These are phyloP conservation scores for Fregata magnificens DNA, from an alignment of 2,113 vertebrate species.

Conservation along the genomic window DNA sequence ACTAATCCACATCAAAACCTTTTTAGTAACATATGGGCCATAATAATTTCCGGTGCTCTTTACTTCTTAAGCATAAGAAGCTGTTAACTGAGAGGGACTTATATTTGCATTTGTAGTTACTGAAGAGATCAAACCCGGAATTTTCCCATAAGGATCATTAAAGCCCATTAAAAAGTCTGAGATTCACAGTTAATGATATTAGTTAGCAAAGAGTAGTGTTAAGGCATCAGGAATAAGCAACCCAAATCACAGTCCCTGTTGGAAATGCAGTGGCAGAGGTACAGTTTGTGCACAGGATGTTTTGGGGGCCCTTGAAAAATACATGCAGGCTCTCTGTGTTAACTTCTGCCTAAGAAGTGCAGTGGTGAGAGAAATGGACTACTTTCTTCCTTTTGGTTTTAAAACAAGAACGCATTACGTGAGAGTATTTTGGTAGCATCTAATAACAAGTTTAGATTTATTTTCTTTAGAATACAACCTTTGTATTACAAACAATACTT, in stretches of 20 bases:
- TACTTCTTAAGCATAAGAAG: slow-evolving; percentile 4
- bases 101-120: not conserved
- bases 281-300: not conserved
- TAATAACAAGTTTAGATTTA: not conserved
- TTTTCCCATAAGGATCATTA: not conserved
- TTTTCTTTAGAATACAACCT: not conserved
- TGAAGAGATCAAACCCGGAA: not conserved
- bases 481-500: not conserved
- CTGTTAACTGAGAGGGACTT: slow-evolving; percentile 9
- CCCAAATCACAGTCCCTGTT: not conserved
- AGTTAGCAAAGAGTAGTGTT: not conserved
- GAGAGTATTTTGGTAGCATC: not conserved
- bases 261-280: not conserved
- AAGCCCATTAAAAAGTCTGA: not conserved
- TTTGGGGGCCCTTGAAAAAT: not conserved
- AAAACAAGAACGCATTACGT: accelerated
- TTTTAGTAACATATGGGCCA: slow-evolving; percentile 53
- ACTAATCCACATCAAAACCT: slow-evolving; percentile 52
- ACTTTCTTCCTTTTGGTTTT: not conserved
- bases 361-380: not conserved
- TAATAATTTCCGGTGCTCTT: slow-evolving; percentile 15
- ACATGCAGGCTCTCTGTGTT: not conserved
- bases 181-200: not conserved
- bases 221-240: not conserved
- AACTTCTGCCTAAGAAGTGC: not conserved